phyloP scores from a whole-genome alignment of 2,797 vertebrate species.

The Salmo trutta region DNA sequence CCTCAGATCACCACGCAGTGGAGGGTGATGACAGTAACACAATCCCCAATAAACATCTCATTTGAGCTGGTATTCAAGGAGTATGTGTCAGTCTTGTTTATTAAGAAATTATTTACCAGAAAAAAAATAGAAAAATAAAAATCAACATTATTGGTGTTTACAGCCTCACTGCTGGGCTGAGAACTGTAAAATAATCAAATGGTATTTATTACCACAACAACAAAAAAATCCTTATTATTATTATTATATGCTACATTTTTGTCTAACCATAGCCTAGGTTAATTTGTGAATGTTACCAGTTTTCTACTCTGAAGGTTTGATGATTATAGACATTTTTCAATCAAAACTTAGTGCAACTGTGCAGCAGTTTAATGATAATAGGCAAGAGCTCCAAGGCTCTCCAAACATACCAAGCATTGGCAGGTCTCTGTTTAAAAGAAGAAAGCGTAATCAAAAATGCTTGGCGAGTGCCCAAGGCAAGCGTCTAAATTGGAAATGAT shows the following conservation, averaged over 20 bases:
- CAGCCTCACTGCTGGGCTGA: no score
- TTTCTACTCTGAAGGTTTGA: not conserved
- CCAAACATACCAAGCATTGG: not conserved
- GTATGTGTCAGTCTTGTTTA: not conserved
- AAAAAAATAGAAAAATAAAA: no score
- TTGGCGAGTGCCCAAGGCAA: not conserved
- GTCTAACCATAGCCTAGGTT: not conserved
- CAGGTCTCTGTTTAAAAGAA: constrained; percentile 23
- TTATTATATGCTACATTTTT: not conserved
- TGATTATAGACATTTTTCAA: not conserved
- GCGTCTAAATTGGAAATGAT: not conserved
- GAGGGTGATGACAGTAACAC: not conserved
- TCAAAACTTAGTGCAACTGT: not conserved
- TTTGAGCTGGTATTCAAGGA: not conserved
- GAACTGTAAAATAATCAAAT: no score
- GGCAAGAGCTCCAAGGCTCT: not conserved
- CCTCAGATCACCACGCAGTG: not conserved
- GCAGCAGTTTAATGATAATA: not conserved
- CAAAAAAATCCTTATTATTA: no score
- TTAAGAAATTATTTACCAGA: no score
- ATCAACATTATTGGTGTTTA: no score
- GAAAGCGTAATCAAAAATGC: not conserved
- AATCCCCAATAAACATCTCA: not conserved
- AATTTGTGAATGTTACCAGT: not conserved
- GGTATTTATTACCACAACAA: no score